phyloP scores from a whole-genome alignment of 1,140 invertebrate species.

The Musca vetustissima region DNA sequence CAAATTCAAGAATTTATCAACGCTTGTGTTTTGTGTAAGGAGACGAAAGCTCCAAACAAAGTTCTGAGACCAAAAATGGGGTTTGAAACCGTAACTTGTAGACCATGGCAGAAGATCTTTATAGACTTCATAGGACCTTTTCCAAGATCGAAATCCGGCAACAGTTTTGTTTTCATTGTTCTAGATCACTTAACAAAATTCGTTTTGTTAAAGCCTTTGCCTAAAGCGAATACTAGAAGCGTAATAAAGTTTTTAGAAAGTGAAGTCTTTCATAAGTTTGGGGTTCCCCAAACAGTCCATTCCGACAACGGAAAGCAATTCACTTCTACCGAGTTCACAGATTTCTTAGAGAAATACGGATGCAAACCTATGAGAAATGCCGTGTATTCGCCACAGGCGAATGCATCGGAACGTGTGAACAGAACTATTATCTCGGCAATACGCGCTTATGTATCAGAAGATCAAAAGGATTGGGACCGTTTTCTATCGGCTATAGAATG shows the following conservation, averaged over 20 bases:
- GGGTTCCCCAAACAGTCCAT: background rate
- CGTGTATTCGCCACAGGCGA: constrained; percentile 10
- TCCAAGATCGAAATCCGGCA: too few relatives aligned
- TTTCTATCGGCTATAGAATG: background rate
- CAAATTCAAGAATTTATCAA: too few relatives aligned
- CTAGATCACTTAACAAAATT: too few relatives aligned
- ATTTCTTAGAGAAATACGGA: background rate
- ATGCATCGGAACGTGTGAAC: constrained; percentile 17
- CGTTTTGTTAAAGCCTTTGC: too few relatives aligned
- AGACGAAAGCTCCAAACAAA: too few relatives aligned
- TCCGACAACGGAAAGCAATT: constrained; percentile 25
- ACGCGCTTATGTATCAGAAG: background rate
- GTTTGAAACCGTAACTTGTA: too few relatives aligned
- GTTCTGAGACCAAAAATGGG: too few relatives aligned
- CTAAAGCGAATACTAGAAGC: background rate
- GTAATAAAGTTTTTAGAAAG: background rate
- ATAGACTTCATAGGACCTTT: too few relatives aligned
- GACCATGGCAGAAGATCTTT: too few relatives aligned
- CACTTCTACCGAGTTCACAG: background rate
- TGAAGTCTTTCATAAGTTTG: constrained; percentile 7
- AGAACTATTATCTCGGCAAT: background rate
- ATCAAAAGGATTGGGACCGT: constrained; percentile 15
- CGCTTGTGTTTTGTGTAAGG: too few relatives aligned
- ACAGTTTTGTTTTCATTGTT: too few relatives aligned
- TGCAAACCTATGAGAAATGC: background rate